phyloP scores from a whole-genome alignment of 2,888 invertebrate species.

The Yponomeuta cagnagella region DNA sequence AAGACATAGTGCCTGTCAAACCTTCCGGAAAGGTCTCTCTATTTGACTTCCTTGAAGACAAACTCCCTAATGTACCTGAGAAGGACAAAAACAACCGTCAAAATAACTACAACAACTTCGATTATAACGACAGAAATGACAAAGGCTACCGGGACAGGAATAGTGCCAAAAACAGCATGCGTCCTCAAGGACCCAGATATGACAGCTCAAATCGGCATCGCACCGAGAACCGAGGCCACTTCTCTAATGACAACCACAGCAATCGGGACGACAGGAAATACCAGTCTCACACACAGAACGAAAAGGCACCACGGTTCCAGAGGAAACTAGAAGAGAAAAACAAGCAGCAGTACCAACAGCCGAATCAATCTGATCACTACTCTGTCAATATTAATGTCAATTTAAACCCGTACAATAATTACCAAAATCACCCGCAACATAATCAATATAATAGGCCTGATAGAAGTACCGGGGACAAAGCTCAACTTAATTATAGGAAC shows the following conservation, averaged over 20 bases:
- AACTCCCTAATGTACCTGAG: conserved; percentile 78
- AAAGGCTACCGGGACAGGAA: conserved; percentile 43
- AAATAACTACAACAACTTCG: conserved; percentile 50
- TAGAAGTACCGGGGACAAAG: background rate
- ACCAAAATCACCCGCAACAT: conserved; percentile 37
- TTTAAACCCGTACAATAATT: conserved; percentile 47
- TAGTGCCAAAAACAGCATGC: conserved; percentile 45
- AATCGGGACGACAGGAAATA: conserved; percentile 56
- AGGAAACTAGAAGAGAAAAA: conserved; percentile 69
- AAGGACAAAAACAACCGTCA: conserved; percentile 52
- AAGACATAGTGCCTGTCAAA: conserved; percentile 78
- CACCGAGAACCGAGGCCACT: conserved; percentile 51
- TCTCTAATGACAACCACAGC: conserved; percentile 52
- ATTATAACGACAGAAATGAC: conserved; percentile 43
- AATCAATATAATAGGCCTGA: conserved; percentile 37
- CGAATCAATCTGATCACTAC: conserved; percentile 23
- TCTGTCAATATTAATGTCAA: conserved; percentile 38
- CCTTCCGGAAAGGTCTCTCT: conserved; percentile 87
- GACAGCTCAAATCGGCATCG: conserved; percentile 47
- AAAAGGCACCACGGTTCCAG: conserved; percentile 79
- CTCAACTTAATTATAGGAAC: conserved; percentile 40
- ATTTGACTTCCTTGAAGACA: conserved; percentile 89
- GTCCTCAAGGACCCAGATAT: conserved; percentile 50
- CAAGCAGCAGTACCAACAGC: conserved; percentile 44
- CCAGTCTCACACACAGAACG: conserved; percentile 49